Percentiles rank a stretch among this genome's conserved stretches.
Conservation (phyloP, 2,113 vertebrate genomes). For the Scomber japonicus region DNA sequence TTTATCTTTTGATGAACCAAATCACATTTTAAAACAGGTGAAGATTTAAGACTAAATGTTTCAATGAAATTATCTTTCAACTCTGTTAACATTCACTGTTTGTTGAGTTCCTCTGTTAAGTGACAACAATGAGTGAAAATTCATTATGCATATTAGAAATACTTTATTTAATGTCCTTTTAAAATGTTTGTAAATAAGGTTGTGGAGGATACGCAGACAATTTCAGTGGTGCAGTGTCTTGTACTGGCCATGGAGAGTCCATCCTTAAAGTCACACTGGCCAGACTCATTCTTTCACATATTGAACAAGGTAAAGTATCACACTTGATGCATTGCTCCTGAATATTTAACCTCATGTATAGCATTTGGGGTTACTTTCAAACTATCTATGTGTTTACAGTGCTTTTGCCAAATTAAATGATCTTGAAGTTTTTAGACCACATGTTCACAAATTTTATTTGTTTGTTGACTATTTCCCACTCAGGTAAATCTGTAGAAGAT, state of each 20-base stretch:
- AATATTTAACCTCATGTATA: no score
- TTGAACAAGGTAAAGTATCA: conserved; percentile 80
- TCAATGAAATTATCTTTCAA: neutral
- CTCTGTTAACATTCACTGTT: neutral
- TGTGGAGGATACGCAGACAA: conserved; percentile 83
- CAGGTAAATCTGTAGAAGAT: conserved; percentile 74
- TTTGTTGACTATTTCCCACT: neutral
- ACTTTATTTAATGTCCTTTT: neutral
- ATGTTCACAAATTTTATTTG: neutral
- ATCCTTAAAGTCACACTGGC: conserved; percentile 84
- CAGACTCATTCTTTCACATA: conserved; percentile 79
- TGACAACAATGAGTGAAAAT: neutral
- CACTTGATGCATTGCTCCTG: neutral
- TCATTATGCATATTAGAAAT: no score
- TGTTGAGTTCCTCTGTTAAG: neutral
- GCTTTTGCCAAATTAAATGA: no score
- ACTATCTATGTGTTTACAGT: no score
- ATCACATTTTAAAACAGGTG: no score
- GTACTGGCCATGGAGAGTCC: conserved; percentile 80
- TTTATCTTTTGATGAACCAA: no score
- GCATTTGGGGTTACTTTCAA: no score
- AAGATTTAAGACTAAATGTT: conserved; percentile 4
- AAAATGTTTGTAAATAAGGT: conserved; percentile 50
- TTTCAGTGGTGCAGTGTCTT: conserved; percentile 75
- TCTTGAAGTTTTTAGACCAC: no score